Percentiles rank a stretch among this genome's conserved stretches.
Evolutionary conservation across 2,113 vertebrate species (phyloP).

Genomic region (Pluvianellus socialis): DNA sequence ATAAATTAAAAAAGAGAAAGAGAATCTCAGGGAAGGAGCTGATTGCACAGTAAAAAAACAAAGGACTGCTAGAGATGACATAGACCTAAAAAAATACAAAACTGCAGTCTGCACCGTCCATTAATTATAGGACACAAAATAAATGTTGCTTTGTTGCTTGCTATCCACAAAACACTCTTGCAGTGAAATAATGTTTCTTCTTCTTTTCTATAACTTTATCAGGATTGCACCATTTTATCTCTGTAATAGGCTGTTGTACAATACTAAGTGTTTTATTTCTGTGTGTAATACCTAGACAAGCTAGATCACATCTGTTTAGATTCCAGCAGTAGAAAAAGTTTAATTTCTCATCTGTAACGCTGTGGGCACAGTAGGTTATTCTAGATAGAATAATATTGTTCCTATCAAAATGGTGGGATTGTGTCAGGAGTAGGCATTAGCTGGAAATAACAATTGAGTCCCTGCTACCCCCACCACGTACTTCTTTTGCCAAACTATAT

Average conservation of each 20-base stretch:
- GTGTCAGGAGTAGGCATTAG: background rate
- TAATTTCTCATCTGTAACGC: constrained; percentile 50
- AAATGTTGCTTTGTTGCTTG: constrained; percentile 16
- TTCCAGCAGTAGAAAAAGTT: constrained; percentile 34
- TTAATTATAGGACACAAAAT: constrained; percentile 15
- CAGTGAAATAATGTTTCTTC: constrained; percentile 28
- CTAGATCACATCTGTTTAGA: constrained; percentile 61
- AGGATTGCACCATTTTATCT: constrained; percentile 34
- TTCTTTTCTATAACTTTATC: constrained; percentile 21
- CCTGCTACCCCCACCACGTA: background rate
- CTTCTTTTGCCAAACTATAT: background rate
- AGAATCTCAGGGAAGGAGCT: background rate
- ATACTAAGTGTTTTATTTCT: constrained; percentile 44
- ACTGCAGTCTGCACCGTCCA: background rate
- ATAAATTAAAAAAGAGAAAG: background rate
- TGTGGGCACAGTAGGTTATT: constrained; percentile 23
- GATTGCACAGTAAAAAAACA: background rate
- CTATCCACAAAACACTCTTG: background rate
- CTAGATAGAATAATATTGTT: background rate
- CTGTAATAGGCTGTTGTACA: constrained; percentile 19
- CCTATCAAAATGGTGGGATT: background rate
- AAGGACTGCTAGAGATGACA: background rate
- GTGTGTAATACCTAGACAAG: constrained; percentile 13
- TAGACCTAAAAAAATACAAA: background rate
- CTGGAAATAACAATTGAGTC: background rate